phyloP scores from a whole-genome alignment of 2,797 vertebrate species.

The Zalophus californianus region DNA sequence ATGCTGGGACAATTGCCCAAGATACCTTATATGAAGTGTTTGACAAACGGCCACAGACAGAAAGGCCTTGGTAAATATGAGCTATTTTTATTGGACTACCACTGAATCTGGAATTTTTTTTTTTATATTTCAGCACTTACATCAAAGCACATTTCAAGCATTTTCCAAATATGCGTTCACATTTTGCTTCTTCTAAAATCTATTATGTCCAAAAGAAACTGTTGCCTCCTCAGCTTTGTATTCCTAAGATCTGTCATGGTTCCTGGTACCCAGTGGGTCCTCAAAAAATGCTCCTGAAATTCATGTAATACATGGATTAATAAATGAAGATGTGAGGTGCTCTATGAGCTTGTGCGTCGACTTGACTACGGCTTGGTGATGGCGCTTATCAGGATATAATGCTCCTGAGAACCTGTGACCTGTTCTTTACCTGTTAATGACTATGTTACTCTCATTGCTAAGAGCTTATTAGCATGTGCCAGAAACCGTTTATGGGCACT shows the following conservation, averaged over 20 bases:
- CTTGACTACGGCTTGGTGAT: not conserved
- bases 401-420: too few species aligned
- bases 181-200: not conserved
- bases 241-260: not conserved
- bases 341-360: not conserved
- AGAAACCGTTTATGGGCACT: not conserved
- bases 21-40: not conserved
- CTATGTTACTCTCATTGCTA: not conserved
- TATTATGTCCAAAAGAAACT: not conserved
- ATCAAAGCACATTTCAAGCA: not conserved
- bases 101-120: not conserved
- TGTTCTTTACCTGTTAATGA: not conserved
- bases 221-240: not conserved
- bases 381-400: not conserved
- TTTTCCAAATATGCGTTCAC: not conserved
- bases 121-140: not conserved
- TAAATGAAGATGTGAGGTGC: not conserved
- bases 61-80: not conserved
- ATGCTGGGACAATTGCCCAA: too few species aligned
- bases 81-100: not conserved
- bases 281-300: not conserved
- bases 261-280: not conserved
- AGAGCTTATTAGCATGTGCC: too few species aligned
- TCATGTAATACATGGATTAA: not conserved
- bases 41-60: not conserved